phyloP scores from a whole-genome alignment of 2,797 vertebrate genomes.

The Microctenopoma steveboyesi region DNA sequence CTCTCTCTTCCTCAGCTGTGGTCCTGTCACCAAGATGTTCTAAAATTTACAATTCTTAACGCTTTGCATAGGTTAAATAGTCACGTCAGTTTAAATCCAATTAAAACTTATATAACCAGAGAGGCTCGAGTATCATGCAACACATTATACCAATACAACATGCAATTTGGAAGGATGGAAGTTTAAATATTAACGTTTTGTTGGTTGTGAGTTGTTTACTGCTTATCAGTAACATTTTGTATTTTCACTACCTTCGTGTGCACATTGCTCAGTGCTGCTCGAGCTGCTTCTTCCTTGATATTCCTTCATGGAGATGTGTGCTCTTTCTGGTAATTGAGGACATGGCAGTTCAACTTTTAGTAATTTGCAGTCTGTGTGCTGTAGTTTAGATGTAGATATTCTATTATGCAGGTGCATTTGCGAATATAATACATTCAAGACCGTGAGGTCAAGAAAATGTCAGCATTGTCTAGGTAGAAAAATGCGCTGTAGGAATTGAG shows the following conservation, averaged over 20 bases:
- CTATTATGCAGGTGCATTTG: constrained; percentile 8
- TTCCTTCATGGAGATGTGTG: constrained; percentile 17
- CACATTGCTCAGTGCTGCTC: background rate
- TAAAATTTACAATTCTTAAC: background rate
- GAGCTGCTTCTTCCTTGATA: background rate
- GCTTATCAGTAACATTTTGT: too few relatives aligned
- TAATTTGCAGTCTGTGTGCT: background rate
- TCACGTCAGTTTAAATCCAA: background rate
- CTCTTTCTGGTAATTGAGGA: constrained; percentile 63
- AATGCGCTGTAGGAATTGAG: constrained; percentile 5
- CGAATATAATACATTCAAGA: constrained; percentile 15
- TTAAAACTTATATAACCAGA: too few relatives aligned
- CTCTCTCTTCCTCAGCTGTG: constrained; percentile 67
- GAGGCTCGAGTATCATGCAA: too few relatives aligned
- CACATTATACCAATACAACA: too few relatives aligned
- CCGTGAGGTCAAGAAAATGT: constrained; percentile 10
- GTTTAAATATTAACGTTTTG: too few relatives aligned
- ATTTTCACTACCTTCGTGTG: background rate
- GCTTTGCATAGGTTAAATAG: background rate
- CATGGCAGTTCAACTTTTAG: constrained; percentile 47
- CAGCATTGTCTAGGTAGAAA: background rate
- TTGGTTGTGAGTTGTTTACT: too few relatives aligned
- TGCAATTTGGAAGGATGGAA: too few relatives aligned
- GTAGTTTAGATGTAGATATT: background rate
- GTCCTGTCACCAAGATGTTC: constrained; percentile 27